Conservation (phyloP, 1,140 invertebrate species). For the Stenopsyche tienmushanensis region DNA sequence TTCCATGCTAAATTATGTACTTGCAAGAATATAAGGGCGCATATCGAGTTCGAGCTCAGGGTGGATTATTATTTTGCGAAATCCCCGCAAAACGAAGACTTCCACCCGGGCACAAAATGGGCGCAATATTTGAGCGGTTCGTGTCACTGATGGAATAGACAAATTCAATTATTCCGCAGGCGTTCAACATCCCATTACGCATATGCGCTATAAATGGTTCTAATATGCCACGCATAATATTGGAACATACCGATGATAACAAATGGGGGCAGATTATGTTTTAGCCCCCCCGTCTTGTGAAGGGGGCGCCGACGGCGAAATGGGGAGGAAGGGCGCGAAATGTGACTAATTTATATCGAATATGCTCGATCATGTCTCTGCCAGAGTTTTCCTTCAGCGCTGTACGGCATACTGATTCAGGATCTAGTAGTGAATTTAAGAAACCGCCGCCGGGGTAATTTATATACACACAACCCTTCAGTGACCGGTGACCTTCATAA, state of each 20-base stretch:
- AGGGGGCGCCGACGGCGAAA: neutral
- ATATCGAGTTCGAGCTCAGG: no score
- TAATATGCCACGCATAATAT: conserved; percentile 20
- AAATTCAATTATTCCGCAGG: conserved; percentile 13
- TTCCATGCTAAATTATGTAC: no score
- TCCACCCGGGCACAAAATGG: no score
- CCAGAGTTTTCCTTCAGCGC: conserved; percentile 3
- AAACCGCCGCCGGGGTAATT: no score
- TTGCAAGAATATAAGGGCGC: no score
- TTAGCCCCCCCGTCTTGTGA: neutral
- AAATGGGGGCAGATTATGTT: conserved; percentile 23
- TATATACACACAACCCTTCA: no score
- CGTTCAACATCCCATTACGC: conserved; percentile 13
- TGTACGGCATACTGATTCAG: conserved; percentile 32
- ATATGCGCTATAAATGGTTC: neutral
- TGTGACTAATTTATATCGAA: conserved; percentile 37
- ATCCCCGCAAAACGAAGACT: no score
- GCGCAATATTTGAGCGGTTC: no score
- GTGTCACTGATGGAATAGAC: neutral
- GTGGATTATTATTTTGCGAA: no score
- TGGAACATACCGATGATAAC: conserved; percentile 15
- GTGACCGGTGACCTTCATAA: no score
- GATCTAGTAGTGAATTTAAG: no score
- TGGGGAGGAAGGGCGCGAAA: neutral
- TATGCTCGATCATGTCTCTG: conserved; percentile 39